phyloP scores from a whole-genome alignment of 2,888 invertebrate species.

The Parnassius apollo region DNA sequence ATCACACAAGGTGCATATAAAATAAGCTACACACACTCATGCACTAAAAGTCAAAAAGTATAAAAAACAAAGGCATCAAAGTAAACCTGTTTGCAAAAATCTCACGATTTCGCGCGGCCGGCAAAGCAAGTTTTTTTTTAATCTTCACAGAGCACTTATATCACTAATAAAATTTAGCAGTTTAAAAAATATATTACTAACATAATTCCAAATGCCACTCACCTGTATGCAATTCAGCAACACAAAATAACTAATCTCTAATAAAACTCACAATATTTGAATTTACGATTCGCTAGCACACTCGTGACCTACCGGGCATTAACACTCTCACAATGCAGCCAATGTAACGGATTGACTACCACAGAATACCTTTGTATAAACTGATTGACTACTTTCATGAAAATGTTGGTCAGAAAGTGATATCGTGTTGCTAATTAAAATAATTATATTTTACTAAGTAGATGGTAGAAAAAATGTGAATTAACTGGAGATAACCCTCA shows the following conservation, averaged over 20 bases:
- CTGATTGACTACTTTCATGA: background rate
- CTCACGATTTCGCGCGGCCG: constrained; percentile 58
- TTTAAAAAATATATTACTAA: constrained; percentile 21
- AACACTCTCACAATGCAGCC: constrained; percentile 62
- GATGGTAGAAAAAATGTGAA: no score
- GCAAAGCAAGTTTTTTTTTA: constrained; percentile 52
- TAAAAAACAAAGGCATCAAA: constrained; percentile 41
- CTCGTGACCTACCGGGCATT: constrained; percentile 76
- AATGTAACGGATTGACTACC: constrained; percentile 40
- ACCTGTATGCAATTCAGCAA: constrained; percentile 41
- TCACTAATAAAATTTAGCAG: constrained; percentile 16
- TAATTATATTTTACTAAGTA: no score
- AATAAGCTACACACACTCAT: constrained; percentile 27
- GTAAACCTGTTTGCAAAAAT: constrained; percentile 61
- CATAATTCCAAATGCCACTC: constrained; percentile 37
- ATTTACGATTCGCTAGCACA: constrained; percentile 50
- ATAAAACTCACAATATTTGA: constrained; percentile 46
- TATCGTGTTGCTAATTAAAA: background rate
- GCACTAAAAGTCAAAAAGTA: constrained; percentile 50
- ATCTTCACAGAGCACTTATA: constrained; percentile 28
- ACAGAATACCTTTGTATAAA: no score
- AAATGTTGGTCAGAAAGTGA: background rate
- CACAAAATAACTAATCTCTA: constrained; percentile 41
- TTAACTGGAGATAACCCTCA: no score
- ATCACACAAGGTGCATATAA: constrained; percentile 1